Evolutionary conservation across 2,113 vertebrate genomes (phyloP), one percentile per base, ranked within the genome.

Genomic region (Melanostigma gelatinosum): DNA sequence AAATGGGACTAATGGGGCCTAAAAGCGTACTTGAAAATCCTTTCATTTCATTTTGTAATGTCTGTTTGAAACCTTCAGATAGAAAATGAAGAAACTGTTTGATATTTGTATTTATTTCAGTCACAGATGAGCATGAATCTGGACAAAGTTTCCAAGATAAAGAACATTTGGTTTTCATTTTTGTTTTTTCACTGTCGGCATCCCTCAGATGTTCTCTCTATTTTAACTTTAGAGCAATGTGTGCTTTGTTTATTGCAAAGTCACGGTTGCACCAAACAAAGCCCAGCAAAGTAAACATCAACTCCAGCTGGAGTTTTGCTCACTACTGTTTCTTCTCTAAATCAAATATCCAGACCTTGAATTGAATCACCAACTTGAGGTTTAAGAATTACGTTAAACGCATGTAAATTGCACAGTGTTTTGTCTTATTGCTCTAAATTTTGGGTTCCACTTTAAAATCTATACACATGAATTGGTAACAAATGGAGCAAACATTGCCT

Each of bases 221-320:
- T 77, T 54, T 65, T 48, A 48, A 22, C 29, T 62, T 54, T 32
- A 46, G 32, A 66, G 52, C n/a, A 46, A 79, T 50, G 66, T 60
- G 61, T 24, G 32, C 6, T 66, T 77, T 38, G 11, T 83, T 75
- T 80, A 75, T 79, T 75, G 62, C 65, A 61, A 48, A 82, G 79
- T 74, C 79, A 72, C 16, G 9, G 24, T 70, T 44, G 46, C 65
- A 72, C 62, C 18, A 15, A 50, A 64, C 38, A 32, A 20, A 1
- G 12, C 34, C 24, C 60, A 40, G 40, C 16, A 13, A 69, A 68
- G 61, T 77, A 78, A 84, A 88, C 44, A 52, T n/a, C 20, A 60
- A 6, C 40, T 58, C 29, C 54, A 32, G 44, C 58, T 68, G 73
- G 67, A 68, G 76, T 46, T 80, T 29, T 16, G 4, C 32, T 66